Percentiles rank a stretch among this genome's conserved stretches.
These are phyloP conservation scores for Diceros bicornis DNA, from an alignment of 2,797 vertebrate genomes.

Conservation along the genomic window DNA sequence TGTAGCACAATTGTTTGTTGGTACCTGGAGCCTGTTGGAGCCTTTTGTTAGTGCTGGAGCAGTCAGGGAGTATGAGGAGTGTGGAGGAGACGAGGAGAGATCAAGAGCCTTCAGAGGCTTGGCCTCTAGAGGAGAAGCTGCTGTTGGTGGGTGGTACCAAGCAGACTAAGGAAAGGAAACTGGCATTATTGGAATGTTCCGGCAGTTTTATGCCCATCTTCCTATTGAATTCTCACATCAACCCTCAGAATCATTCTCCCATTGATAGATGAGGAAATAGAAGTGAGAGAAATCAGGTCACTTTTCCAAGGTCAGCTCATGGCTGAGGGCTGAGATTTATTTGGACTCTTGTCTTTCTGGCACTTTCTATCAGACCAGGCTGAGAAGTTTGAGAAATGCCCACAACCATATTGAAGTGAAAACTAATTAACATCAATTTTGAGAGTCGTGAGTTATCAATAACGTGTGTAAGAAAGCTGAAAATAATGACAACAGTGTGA, in stretches of 20 bases:
- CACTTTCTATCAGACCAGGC: background rate
- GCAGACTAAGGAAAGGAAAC: background rate
- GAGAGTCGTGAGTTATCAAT: background rate
- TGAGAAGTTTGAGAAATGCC: background rate
- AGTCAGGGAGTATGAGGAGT: rapidly evolving
- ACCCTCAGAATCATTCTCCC: background rate
- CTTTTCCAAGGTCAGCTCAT: background rate
- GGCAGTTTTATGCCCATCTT: background rate
- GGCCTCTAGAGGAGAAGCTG: background rate
- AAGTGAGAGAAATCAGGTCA: background rate
- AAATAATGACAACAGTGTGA: background rate
- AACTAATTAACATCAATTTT: background rate
- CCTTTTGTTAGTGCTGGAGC: background rate
- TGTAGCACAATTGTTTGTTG: background rate
- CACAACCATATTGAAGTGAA: background rate
- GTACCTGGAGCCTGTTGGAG: background rate
- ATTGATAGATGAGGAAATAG: background rate
- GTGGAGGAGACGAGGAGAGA: background rate
- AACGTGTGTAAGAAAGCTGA: background rate
- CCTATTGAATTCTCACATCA: background rate
- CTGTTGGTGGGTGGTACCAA: background rate
- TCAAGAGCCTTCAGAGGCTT: background rate
- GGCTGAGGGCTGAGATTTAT: slow-evolving; percentile 24
- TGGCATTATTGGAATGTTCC: background rate
- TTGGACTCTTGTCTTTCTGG: background rate